Percentiles rank a stretch among this genome's conserved stretches.
These are phyloP conservation scores for Hanleya hanleyi DNA, from an alignment of 2,888 invertebrate species.

Conservation along the genomic window DNA sequence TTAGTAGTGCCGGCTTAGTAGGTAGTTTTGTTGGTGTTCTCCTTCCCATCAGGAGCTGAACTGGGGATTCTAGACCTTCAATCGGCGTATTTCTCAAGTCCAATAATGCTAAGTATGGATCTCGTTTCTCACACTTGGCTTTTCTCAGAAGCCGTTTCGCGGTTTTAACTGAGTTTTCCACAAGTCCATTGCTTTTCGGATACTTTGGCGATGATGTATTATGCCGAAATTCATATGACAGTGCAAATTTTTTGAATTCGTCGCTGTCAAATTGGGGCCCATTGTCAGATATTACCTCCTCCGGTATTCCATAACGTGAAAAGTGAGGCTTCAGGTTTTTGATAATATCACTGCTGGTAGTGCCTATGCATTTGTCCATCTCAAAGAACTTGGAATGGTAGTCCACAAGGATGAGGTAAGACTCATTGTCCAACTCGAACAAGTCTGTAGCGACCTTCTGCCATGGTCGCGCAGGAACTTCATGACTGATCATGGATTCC, in stretches of 20 bases:
- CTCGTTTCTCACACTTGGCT: neutral
- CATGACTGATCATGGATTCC: slow-evolving; percentile 1
- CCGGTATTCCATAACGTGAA: slow-evolving; percentile 2
- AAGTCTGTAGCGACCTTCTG: neutral
- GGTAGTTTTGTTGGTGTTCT: slow-evolving; percentile 1
- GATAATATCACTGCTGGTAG: neutral
- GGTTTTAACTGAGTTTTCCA: slow-evolving; percentile 2
- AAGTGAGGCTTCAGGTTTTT: slow-evolving; percentile 1
- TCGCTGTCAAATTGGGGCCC: neutral
- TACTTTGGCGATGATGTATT: neutral
- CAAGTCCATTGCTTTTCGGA: neutral
- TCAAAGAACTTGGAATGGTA: slow-evolving; percentile 7
- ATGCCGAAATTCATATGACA: neutral
- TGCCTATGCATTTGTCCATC: neutral
- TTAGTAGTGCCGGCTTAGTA: neutral
- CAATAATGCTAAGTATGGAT: too few relatives aligned
- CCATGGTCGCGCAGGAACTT: slow-evolving; percentile 10
- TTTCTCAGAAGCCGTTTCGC: slow-evolving; percentile 5
- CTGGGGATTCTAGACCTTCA: neutral
- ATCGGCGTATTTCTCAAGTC: slow-evolving; percentile 6
- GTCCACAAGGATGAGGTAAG: slow-evolving; percentile 1
- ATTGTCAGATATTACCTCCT: neutral
- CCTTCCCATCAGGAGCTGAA: too few relatives aligned
- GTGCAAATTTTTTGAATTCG: neutral
- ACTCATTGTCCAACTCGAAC: neutral